Evolutionary conservation across 1,140 invertebrate species (phyloP), one percentile per base, ranked within the genome.

Genomic region (Neuroterus valhalla): DNA sequence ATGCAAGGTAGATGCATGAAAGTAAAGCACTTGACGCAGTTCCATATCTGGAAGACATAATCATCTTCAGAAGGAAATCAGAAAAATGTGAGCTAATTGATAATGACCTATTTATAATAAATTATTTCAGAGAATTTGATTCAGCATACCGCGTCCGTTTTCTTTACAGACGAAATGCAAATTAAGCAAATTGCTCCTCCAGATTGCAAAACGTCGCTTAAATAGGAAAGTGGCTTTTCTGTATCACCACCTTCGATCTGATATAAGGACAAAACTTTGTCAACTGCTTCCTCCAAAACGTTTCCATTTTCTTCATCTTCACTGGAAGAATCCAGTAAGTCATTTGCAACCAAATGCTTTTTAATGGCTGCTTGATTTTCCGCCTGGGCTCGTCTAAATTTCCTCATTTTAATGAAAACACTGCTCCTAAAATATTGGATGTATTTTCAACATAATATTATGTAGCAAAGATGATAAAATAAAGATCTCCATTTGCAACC

Each of bases 1-100:
- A 98, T 96, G 83, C 98, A 99, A 26, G 92, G 91, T 10, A 99
- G 89, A 90, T 99, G 98, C 82, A 98, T 94, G 85, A 95, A 94
- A 23, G 93, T 93, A 85, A 91, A 96, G 84, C 96, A 98, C 48
- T 92, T 92, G 1, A 84, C 84, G 87, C 96, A 98, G 70, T 92
- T 96, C 96, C 96, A 98, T 68, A 97, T 95, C 94, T 95, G 75
- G 85, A 86, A 73, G 82, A 77, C 74, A 71, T 70, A 76, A 71
- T 52, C 4, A 38, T 38, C 10, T 38, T 38, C 31, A 31, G 31
- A 31, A 31, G 4, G 42, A 17, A 23, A 0, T 71, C 42, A 15
- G 15, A 38, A 67, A 31, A 67, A 31, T 3, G 8, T 31, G 3
- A 31, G 31, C 31, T 31, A 31, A 31, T 31, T 31, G 8, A 31